A percentile compares a stretch with the other conserved stretches of the same genome.
Evolutionary conservation across 2,113 vertebrate genomes (phyloP).

Genomic region (Leptobrachium ailaonicum): DNA sequence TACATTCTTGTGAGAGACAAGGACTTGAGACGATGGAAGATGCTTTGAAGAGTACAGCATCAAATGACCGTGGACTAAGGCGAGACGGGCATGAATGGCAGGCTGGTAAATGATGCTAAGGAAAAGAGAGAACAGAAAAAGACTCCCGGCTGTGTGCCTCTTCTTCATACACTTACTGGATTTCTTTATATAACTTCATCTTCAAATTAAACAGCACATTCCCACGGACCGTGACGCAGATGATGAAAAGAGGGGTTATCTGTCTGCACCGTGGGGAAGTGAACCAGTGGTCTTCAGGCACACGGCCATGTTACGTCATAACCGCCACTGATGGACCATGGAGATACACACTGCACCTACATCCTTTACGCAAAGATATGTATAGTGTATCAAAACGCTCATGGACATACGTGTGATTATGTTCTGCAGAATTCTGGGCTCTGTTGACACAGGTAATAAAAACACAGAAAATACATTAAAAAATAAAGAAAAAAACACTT

Average conservation of each 20-base stretch:
- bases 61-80: not conserved
- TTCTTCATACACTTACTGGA: not conserved
- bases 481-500: no score
- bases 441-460: not conserved
- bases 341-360: not conserved
- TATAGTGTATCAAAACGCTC: not conserved
- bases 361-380: not conserved
- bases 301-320: not conserved
- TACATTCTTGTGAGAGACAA: not conserved
- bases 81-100: not conserved
- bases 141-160: not conserved
- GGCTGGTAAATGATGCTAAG: not conserved
- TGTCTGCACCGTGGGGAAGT: not conserved
- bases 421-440: not conserved
- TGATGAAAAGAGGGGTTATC: not conserved
- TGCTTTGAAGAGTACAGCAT: not conserved
- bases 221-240: not conserved
- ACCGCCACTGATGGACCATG: not conserved
- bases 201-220: not conserved
- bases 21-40: not conserved
- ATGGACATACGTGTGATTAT: not conserved
- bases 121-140: not conserved
- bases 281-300: not conserved
- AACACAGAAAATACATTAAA: not conserved
- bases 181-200: conserved; percentile 2